Evolutionary conservation across 2,888 invertebrate species (phyloP).

Genomic region (Halictus ligatus): DNA sequence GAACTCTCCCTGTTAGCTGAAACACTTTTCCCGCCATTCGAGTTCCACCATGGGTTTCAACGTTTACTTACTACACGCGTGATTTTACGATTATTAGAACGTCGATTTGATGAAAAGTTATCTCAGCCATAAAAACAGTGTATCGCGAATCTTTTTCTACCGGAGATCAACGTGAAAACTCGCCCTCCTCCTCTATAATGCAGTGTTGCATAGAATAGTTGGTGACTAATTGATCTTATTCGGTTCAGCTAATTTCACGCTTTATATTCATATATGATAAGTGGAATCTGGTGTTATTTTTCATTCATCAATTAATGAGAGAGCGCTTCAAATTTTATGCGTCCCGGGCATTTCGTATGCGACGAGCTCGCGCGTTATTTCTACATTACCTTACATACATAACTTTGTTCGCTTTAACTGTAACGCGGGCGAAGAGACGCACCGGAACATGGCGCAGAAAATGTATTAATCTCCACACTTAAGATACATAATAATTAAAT

Average conservation of each 20-base stretch:
- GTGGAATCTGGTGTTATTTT: slow-evolving; percentile 9
- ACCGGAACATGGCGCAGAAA: background rate
- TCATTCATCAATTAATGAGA: background rate
- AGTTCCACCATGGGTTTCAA: background rate
- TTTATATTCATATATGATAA: slow-evolving; percentile 5
- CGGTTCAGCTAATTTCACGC: background rate
- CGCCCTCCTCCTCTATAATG: background rate
- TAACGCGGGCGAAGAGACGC: background rate
- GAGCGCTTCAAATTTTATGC: background rate
- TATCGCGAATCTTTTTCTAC: background rate
- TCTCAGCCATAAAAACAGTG: background rate
- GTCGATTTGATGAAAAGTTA: background rate
- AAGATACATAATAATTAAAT: background rate
- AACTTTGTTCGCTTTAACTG: background rate
- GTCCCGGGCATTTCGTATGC: background rate
- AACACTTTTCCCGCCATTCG: background rate
- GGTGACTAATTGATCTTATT: background rate
- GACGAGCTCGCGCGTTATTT: background rate
- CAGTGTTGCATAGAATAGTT: background rate
- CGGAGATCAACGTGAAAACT: background rate
- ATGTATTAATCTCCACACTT: background rate
- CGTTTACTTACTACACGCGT: background rate
- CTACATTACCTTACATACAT: background rate
- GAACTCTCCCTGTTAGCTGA: background rate
- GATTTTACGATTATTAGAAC: too few species aligned